Percentiles rank a stretch among this genome's conserved stretches.
Conservation (phyloP, 1,140 invertebrate genomes). For the Macrostomum lignano region DNA sequence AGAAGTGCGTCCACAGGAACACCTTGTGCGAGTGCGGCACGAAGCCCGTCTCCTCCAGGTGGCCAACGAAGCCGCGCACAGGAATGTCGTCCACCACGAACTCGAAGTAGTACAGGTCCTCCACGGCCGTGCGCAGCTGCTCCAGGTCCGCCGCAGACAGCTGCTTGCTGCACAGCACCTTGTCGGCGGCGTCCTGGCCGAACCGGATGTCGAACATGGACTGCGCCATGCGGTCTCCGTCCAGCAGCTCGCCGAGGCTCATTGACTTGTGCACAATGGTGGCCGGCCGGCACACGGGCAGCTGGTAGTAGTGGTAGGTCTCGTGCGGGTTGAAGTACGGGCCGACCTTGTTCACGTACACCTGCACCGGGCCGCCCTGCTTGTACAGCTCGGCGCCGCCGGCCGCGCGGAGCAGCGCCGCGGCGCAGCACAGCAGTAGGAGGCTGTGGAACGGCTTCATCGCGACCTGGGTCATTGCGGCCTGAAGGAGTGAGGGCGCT, state of each 20-base stretch:
- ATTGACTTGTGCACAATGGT: slow-evolving; percentile 32
- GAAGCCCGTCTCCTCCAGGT: slow-evolving; percentile 30
- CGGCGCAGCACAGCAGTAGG: too few species aligned
- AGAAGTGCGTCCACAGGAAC: slow-evolving; percentile 30
- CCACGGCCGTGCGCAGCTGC: slow-evolving; percentile 28
- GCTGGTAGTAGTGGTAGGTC: slow-evolving; percentile 33
- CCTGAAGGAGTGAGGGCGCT: too few species aligned
- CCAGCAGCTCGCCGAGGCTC: slow-evolving; percentile 31
- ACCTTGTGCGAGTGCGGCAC: slow-evolving; percentile 31
- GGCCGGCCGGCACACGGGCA: slow-evolving; percentile 30
- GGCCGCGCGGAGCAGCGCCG: too few species aligned
- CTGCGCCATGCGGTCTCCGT: slow-evolving; percentile 32
- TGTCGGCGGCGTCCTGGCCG: slow-evolving; percentile 17
- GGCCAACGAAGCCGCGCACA: slow-evolving; percentile 31
- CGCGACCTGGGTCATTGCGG: too few species aligned
- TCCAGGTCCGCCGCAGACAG: slow-evolving; percentile 24
- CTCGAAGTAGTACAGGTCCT: slow-evolving; percentile 34
- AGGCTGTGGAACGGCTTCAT: too few species aligned
- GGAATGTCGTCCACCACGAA: slow-evolving; percentile 33
- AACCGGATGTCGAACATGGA: slow-evolving; percentile 30
- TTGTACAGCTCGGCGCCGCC: too few species aligned
- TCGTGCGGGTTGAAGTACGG: slow-evolving; percentile 34
- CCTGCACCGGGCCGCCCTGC: too few species aligned
- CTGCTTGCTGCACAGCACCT: slow-evolving; percentile 26
- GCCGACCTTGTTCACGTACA: slow-evolving; percentile 35